Evolutionary conservation across 2,888 invertebrate species (phyloP).

Genomic region (Lithodes maja): DNA sequence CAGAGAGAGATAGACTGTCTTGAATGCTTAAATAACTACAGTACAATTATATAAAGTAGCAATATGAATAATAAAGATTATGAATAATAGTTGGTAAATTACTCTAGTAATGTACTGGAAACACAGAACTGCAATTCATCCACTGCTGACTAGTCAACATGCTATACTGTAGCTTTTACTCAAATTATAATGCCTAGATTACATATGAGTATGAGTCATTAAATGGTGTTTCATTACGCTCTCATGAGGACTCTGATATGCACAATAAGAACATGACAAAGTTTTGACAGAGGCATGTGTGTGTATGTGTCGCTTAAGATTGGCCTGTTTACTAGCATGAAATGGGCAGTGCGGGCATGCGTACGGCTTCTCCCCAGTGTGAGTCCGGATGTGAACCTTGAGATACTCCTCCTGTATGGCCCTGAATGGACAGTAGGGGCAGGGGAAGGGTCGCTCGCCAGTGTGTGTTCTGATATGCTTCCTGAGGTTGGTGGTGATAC

Average conservation of each 20-base stretch:
- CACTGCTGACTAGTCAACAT: too few relatives aligned
- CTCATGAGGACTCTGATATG: slow-evolving; percentile 29
- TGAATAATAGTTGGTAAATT: too few relatives aligned
- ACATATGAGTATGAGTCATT: slow-evolving; percentile 15
- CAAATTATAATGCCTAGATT: not conserved
- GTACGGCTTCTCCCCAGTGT: slow-evolving; percentile 55
- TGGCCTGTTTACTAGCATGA: slow-evolving; percentile 47
- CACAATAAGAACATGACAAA: slow-evolving; percentile 33
- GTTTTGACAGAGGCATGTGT: slow-evolving; percentile 40
- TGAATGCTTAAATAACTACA: too few relatives aligned
- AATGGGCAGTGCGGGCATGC: slow-evolving; percentile 54
- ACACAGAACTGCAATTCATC: too few relatives aligned
- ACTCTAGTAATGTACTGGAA: too few relatives aligned
- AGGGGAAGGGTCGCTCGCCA: slow-evolving; percentile 49
- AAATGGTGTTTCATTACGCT: slow-evolving; percentile 37
- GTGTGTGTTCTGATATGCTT: slow-evolving; percentile 57
- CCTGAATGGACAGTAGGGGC: slow-evolving; percentile 53
- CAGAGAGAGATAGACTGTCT: too few relatives aligned
- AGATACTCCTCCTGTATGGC: slow-evolving; percentile 57
- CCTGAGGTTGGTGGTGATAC: slow-evolving; percentile 52
- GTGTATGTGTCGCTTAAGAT: slow-evolving; percentile 46
- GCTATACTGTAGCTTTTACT: not conserved
- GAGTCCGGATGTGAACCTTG: slow-evolving; percentile 55
- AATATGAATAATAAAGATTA: too few relatives aligned
- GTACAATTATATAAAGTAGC: too few relatives aligned